Evolutionary conservation across 2,113 vertebrate species (phyloP), one percentile per base, ranked within the genome.

Genomic region (Cheilinus undulatus): DNA sequence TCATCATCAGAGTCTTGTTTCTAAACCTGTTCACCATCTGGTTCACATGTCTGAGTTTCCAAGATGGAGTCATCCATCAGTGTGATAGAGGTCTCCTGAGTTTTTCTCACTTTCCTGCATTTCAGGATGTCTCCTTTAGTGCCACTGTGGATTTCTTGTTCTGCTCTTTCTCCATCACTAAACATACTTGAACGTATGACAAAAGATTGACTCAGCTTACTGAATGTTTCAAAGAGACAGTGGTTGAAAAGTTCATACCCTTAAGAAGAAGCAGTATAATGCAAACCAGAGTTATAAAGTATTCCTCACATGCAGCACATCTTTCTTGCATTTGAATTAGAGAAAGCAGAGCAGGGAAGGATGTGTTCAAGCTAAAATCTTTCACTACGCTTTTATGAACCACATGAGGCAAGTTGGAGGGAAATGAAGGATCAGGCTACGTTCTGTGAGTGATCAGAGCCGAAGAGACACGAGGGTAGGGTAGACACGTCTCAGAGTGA

Each of bases 11-110:
- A 64, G 67, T 38, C 56, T 46, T 58, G 58, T 51, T 71, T 76
- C 57, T 34, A 11, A 50, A 5, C 38, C 51, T 42, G 38, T 46
- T 73, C 70, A 66, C 45, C 83, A 84, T 90, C 83, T 90, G 86
- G 78, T 73, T 80, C 73, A 59, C 51, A 76, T 73, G 82, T 80
- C 30, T 68, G 64, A 54, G 23, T 62, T 49, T 74, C 59, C 38
- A 56, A 26, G 26, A 51, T 28, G 58, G 32, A 69, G 54, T 22
- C 38, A 86, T 86, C 71, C 59, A 84, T 87, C 74, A 84, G 49
- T 42, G 28, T 26, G 67, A 66, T 13, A 50, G 45, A 53, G 14
- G 57, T 54, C 45, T 66, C 36, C 45, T 50, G 32, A 36, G 68
- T 22, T 11, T 57, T 36, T 43, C 54, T 71, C 42, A 74, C 36